Evolutionary conservation across 2,797 vertebrate genomes (phyloP).

Genomic region (Pseudochromis fuscus): DNA sequence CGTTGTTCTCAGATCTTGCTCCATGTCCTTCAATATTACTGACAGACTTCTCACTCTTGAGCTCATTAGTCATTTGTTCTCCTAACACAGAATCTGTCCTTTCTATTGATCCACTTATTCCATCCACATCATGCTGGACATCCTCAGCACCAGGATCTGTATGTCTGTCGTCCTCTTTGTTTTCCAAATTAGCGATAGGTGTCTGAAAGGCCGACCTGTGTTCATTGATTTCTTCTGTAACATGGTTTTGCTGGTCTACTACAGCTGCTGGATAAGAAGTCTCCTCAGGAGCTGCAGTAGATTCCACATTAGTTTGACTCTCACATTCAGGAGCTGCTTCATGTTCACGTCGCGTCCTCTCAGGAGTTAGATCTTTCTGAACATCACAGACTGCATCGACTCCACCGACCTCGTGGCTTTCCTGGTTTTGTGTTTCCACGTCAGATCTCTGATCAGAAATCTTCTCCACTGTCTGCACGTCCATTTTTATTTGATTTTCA

Average conservation of each 20-base stretch:
- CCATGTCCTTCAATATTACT: constrained; percentile 30
- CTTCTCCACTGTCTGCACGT: constrained; percentile 10
- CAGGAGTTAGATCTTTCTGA: constrained; percentile 14
- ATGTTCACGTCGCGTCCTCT: constrained; percentile 17
- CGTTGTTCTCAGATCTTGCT: constrained; percentile 43
- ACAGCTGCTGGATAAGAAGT: constrained; percentile 21
- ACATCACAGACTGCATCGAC: constrained; percentile 9
- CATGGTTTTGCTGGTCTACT: constrained; percentile 36
- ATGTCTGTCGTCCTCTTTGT: constrained; percentile 20
- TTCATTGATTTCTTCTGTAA: constrained; percentile 14
- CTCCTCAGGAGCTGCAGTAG: constrained; percentile 15
- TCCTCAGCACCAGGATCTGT: constrained; percentile 26
- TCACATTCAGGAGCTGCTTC: constrained; percentile 17
- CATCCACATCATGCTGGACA: constrained; percentile 31
- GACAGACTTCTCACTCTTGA: constrained; percentile 31
- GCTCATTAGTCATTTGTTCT: constrained; percentile 51
- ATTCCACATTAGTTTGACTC: constrained; percentile 37
- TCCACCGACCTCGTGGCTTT: constrained; percentile 21
- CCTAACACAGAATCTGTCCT: constrained; percentile 27
- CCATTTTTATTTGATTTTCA: constrained; percentile 37
- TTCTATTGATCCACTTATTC: constrained; percentile 52
- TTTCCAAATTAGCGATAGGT: constrained; percentile 37
- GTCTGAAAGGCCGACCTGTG: constrained; percentile 1
- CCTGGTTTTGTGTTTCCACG: constrained; percentile 23
- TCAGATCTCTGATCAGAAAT: constrained; percentile 15